These are phyloP conservation scores for Bombus confusus DNA, from an alignment of 1,140 invertebrate genomes.

Conservation along the genomic window DNA sequence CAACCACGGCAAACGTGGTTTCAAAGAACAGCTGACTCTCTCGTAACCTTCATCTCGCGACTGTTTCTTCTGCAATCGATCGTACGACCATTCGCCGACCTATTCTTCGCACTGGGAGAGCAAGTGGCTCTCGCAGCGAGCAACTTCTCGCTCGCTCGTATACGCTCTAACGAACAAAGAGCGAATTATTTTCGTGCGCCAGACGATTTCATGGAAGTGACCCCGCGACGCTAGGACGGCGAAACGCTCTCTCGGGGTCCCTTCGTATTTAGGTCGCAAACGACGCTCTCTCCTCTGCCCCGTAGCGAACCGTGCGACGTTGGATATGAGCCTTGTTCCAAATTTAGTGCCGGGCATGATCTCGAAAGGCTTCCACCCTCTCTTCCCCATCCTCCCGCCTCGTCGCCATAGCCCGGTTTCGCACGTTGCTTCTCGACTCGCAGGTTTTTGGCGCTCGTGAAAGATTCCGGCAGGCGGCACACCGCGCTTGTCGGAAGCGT, in stretches of 20 bases:
- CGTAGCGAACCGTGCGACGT: slow-evolving; percentile 10
- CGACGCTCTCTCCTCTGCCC: slow-evolving; percentile 15
- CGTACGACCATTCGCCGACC: slow-evolving; percentile 1
- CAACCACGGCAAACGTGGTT: not conserved
- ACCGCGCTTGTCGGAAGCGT: slow-evolving; percentile 13
- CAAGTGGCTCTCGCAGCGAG: not conserved
- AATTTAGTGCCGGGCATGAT: slow-evolving; percentile 62
- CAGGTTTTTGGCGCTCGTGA: slow-evolving; percentile 39
- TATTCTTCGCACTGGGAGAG: not conserved
- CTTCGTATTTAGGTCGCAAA: slow-evolving; percentile 72
- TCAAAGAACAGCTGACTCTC: not conserved
- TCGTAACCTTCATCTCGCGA: not conserved
- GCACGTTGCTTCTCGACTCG: slow-evolving; percentile 3
- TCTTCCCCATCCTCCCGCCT: not conserved
- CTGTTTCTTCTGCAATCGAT: slow-evolving; percentile 38
- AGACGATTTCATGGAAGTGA: slow-evolving; percentile 68
- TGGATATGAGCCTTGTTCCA: slow-evolving; percentile 60
- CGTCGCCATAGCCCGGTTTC: not conserved
- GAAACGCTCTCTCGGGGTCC: slow-evolving; percentile 45
- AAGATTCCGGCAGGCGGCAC: slow-evolving; percentile 40
- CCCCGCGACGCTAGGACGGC: slow-evolving; percentile 25
- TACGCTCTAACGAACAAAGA: slow-evolving; percentile 61
- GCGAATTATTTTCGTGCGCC: slow-evolving; percentile 63
- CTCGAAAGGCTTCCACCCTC: slow-evolving; percentile 54
- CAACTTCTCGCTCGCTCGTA: not conserved